Evolutionary conservation across 2,113 vertebrate genomes (phyloP), one percentile per base, ranked within the genome.

Genomic region (Albula goreensis): DNA sequence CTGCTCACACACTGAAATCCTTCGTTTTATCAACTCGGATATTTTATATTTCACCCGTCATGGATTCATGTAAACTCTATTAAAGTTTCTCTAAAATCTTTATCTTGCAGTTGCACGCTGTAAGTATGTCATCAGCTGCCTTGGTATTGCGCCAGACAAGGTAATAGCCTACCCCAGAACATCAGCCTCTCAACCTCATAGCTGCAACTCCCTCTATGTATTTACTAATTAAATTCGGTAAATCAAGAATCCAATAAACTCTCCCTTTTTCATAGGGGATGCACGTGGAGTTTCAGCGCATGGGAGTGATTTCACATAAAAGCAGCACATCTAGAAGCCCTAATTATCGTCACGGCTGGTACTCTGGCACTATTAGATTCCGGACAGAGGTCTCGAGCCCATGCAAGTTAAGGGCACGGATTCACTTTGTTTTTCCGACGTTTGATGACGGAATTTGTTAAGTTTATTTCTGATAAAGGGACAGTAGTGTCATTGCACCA

Each of bases 201-300:
- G n/a, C 70, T 74, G 13, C 63, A 2, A 56, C 7, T 56, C 81
- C 56, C 56, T 83, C n/a, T 48, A 10, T 60, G 3, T 63, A 84
- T 0, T 48, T n/a, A 84, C 52, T 60, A 63, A 84, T 60, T 63
- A 41, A 50, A 84, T 13, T 52, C 60, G 15, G 60, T 22, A 50
- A 74, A 82, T 60, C 50, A 82, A 82, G 49, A 82, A 51, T 70
- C 19, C 81, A 82, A 82, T 50, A 82, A 82, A 53, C 53, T 50
- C 50, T 52, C 53, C 22, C 15, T 51, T 10, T 13, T 8, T 53
- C 50, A 13, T 82, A 48, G 66, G 13, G 10, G 12, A 49, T 25
- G 12, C 31, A 11, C 3, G n/a, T 9, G n/a, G 8, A 15, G 12
- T 79, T 49, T 79, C 78, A 17, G 48, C 48, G 13, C 49, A 17